These are phyloP conservation scores for Heliconius eleuchia DNA, from an alignment of 1,140 invertebrate species.

Conservation along the genomic window DNA sequence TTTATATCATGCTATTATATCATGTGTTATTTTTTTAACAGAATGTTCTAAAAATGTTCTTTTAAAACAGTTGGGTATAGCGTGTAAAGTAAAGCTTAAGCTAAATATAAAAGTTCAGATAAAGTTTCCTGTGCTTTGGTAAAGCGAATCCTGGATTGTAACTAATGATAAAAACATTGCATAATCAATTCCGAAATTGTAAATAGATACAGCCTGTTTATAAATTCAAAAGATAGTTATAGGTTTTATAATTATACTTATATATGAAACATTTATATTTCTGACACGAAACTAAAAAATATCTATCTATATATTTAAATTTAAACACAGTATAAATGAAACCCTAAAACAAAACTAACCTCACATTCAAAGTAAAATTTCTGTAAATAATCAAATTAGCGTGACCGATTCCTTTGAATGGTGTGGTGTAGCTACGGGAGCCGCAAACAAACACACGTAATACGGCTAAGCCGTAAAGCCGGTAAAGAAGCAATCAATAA, in stretches of 20 bases:
- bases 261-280: no score
- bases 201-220: no score
- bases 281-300: not conserved
- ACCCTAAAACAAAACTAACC: not conserved
- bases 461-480: slow-evolving; percentile 57
- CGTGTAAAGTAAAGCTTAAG: not conserved
- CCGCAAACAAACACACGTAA: slow-evolving; percentile 74
- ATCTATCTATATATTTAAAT: not conserved
- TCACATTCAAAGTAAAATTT: slow-evolving; percentile 6
- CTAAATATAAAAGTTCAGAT: no score
- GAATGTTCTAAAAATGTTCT: no score
- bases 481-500: slow-evolving; percentile 70
- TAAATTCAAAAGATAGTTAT: no score
- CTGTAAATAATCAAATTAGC: slow-evolving; percentile 36
- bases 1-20: no score
- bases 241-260: no score
- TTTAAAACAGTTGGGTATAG: not conserved
- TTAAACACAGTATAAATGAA: not conserved
- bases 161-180: no score
- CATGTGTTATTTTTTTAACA: no score
- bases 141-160: no score
- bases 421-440: slow-evolving; percentile 41
- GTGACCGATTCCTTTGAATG: slow-evolving; percentile 33
- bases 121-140: no score
- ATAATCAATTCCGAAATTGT: no score